Conservation (phyloP, 2,113 vertebrate species). For the Octodon degus region DNA sequence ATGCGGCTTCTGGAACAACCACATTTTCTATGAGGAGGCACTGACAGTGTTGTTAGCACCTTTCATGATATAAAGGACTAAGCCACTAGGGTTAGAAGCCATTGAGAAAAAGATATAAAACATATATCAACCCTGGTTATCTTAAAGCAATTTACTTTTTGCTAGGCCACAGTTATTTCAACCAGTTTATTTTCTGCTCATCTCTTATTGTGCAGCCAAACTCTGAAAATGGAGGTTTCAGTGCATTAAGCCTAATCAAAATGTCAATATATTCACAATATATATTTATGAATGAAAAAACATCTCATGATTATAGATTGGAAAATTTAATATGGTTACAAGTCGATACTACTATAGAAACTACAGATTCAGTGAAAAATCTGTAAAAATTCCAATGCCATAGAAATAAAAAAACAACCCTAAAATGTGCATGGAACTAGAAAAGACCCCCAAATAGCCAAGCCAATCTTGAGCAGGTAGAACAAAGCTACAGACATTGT, state of each 20-base stretch:
- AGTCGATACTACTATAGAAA: not conserved
- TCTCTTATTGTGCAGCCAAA: not conserved
- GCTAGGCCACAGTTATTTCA: not conserved
- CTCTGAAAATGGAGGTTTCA: not conserved
- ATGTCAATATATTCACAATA: not conserved
- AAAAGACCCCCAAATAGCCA: not conserved
- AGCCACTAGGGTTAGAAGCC: not conserved
- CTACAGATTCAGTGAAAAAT: not conserved
- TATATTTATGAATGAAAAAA: not conserved
- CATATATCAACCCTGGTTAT: not conserved
- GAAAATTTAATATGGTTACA: not conserved
- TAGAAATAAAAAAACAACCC: not conserved
- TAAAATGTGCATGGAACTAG: not conserved
- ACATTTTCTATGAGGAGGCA: not conserved
- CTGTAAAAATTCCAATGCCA: not conserved
- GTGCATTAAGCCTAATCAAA: not conserved
- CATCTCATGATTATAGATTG: not conserved
- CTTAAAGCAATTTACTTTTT: not conserved
- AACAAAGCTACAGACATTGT: not conserved
- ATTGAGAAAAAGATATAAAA: not conserved
- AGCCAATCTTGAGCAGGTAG: not conserved
- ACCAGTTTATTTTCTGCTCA: not conserved
- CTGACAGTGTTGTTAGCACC: not conserved
- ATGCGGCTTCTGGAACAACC: rapidly evolving
- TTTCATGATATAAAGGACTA: not conserved